These are phyloP conservation scores for Enteromius unitaeniatus DNA, from an alignment of 2,797 vertebrate genomes.

Conservation along the genomic window DNA sequence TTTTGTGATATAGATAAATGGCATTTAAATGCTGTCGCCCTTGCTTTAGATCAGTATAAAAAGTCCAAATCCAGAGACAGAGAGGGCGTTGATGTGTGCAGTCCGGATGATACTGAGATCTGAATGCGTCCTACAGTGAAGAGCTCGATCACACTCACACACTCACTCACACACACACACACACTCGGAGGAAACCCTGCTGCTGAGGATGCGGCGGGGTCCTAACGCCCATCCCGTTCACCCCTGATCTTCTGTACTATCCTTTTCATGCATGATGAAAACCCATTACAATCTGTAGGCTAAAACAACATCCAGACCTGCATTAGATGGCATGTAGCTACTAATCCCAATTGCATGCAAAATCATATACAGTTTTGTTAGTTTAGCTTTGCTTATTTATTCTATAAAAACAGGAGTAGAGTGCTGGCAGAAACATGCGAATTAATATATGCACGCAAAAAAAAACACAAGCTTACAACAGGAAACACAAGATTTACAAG, in stretches of 20 bases:
- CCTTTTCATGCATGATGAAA: background rate
- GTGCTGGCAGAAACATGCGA: too few relatives aligned
- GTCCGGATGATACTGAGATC: conserved; percentile 38
- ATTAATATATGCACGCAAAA: background rate
- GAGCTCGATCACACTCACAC: conserved; percentile 40
- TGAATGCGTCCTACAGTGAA: conserved; percentile 38
- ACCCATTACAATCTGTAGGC: background rate
- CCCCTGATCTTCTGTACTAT: background rate
- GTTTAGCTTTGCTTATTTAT: background rate
- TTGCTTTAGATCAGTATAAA: conserved; percentile 15
- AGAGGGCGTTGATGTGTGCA: conserved; percentile 7
- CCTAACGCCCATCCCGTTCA: conserved; percentile 50
- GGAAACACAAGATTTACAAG: background rate
- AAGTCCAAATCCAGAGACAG: conserved; percentile 41
- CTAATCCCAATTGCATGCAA: background rate
- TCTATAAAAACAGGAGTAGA: background rate
- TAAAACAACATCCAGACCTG: background rate
- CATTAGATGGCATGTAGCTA: background rate
- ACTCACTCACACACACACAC: conserved; percentile 24
- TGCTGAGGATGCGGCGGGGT: conserved; percentile 47
- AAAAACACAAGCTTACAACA: background rate
- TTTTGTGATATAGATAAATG: background rate
- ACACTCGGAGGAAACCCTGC: conserved; percentile 21
- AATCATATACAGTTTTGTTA: background rate
- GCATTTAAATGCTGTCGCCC: conserved; percentile 21